phyloP scores from a whole-genome alignment of 2,113 vertebrate genomes.

The Erythrolamprus reginae region DNA sequence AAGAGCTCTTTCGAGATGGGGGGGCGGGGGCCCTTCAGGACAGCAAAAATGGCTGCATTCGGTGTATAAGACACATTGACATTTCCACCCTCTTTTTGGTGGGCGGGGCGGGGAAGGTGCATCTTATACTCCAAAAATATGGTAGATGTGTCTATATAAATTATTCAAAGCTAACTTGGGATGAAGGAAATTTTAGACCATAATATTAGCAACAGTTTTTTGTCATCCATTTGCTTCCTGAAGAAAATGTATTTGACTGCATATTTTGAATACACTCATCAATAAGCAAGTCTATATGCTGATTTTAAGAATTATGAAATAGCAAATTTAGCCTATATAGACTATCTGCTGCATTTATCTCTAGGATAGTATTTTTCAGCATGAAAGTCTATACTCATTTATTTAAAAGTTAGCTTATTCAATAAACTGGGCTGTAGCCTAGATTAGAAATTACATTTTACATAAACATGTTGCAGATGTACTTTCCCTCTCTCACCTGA shows the following conservation, averaged over 20 bases:
- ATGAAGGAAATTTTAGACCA: background rate
- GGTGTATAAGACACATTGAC: too few species aligned
- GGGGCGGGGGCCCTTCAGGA: too few species aligned
- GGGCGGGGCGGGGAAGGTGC: too few species aligned
- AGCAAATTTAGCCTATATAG: background rate
- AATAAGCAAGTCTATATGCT: background rate
- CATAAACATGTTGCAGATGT: background rate
- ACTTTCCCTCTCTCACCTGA: conserved; percentile 73
- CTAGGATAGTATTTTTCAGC: background rate
- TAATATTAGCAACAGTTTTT: background rate
- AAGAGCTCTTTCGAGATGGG: too few species aligned
- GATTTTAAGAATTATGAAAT: background rate
- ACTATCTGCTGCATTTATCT: background rate
- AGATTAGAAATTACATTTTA: background rate
- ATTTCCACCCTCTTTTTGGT: too few species aligned
- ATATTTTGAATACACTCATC: background rate
- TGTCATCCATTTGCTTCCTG: background rate
- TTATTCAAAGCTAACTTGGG: background rate
- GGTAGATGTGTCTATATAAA: background rate
- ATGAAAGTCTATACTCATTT: background rate
- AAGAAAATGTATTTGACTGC: background rate
- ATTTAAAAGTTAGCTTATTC: background rate
- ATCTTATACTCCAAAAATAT: too few species aligned
- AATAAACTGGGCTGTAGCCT: background rate
- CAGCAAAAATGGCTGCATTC: too few species aligned